Evolutionary conservation across 2,888 invertebrate species (phyloP), one percentile per base, ranked within the genome.

Genomic region (Dexiosoma caninum): DNA sequence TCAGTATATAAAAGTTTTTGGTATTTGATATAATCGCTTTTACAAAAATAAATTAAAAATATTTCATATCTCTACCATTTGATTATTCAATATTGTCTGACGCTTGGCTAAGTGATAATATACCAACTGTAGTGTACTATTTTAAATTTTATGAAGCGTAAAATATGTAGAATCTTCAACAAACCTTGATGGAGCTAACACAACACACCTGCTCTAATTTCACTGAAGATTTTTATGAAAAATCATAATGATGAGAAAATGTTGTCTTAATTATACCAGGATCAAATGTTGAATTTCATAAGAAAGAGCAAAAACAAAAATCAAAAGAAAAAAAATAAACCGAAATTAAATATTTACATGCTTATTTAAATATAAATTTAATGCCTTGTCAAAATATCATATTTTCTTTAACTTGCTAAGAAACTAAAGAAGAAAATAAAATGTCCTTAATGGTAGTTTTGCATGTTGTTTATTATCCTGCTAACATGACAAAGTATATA

Each of bases 181-280:
- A 66, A 80, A 76, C 19, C 51, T 64, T 19, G 35, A 14, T 30
- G 10, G 59, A 64, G 53, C 64, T 27, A 59, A 59, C 66, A 55
- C 80, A 59, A 59, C 66, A 55, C 80, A 80, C 76, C 80, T 80
- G 80, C 71, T 55, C 67, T 55, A 71, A 60, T 55, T 71, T 76
- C n/a, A 59, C 19, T 64, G 14, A n/a, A 44, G 23, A 69, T 55
- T 62, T 37, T 42, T 49, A 37, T 60, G 27, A 30, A 23, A 60
- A 57, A 32, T 55, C 55, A 46, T 40, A 51, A 71, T 49, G 64
- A 78, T 77, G 77, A 77, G 77, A 77, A 77, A 64, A 42, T 49
- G 14, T 60, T 76, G 30, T 30, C 42, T 32, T 30, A 70, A 70
- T 66, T 66, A 57, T 37, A n/a, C 40, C n/a, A 21, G 16, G 30